A percentile compares a stretch with the other conserved stretches of the same genome.
Evolutionary conservation across 2,113 vertebrate species (phyloP).

Genomic region (Gasterosteus aculeatus): DNA sequence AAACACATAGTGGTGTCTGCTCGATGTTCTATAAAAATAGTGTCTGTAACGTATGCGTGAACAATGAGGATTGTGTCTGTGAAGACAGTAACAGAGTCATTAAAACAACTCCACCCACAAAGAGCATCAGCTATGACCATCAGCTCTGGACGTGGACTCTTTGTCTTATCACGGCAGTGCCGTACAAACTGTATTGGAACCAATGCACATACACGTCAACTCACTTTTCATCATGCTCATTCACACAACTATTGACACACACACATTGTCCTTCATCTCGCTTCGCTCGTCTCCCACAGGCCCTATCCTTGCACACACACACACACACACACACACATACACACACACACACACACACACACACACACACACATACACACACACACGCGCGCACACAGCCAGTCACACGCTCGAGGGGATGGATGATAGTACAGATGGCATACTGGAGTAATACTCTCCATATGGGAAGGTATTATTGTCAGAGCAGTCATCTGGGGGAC

Average conservation of each 20-base stretch:
- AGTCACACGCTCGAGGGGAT: slow-evolving; percentile 63
- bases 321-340: slow-evolving; percentile 44
- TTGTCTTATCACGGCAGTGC: slow-evolving; percentile 20
- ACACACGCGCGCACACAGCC: slow-evolving; percentile 39
- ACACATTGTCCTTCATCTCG: slow-evolving; percentile 22
- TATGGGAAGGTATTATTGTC: slow-evolving; percentile 76
- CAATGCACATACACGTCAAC: slow-evolving; percentile 30
- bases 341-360: slow-evolving; percentile 42
- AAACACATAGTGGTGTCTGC: not conserved
- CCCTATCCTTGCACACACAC: slow-evolving; percentile 32
- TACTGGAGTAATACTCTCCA: slow-evolving; percentile 74
- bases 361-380: slow-evolving; percentile 46
- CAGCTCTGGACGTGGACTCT: slow-evolving; percentile 25
- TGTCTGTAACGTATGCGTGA: not conserved
- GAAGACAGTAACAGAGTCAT: slow-evolving; percentile 24
- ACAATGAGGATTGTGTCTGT: slow-evolving; percentile 13
- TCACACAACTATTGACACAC: slow-evolving; percentile 33
- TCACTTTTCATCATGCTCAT: slow-evolving; percentile 36
- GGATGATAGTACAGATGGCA: slow-evolving; percentile 76
- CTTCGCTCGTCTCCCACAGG: slow-evolving; percentile 59
- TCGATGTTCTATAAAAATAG: not conserved
- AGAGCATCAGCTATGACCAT: slow-evolving; percentile 30
- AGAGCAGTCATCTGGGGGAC: slow-evolving; percentile 62
- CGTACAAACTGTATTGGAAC: slow-evolving; percentile 35
- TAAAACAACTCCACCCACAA: slow-evolving; percentile 22